Evolutionary conservation across 2,113 vertebrate species (phyloP).

Genomic region (Perccottus glenii): DNA sequence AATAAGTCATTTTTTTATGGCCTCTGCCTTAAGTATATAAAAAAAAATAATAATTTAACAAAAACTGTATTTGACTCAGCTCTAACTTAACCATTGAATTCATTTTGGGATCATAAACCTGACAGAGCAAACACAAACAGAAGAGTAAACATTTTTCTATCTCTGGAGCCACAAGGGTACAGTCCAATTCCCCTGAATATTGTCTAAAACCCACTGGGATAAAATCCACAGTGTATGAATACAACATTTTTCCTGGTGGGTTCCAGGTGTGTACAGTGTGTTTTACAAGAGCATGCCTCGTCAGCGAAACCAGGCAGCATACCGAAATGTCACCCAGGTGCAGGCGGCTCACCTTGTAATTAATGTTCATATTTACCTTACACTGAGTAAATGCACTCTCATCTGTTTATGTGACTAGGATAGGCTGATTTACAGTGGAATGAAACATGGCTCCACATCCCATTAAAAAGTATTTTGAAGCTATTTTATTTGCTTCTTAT

Average conservation of each 20-base stretch:
- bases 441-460: neutral
- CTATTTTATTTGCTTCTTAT: too few relatives aligned
- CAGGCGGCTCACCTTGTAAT: conserved; percentile 19
- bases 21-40: too few relatives aligned
- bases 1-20: too few relatives aligned
- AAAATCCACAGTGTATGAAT: neutral
- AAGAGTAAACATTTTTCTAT: neutral
- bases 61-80: too few relatives aligned
- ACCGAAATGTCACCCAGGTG: conserved; percentile 16
- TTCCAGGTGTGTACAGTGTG: conserved; percentile 20
- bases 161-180: neutral
- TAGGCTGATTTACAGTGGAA: neutral
- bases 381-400: neutral
- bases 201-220: neutral
- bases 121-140: neutral
- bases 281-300: conserved; percentile 18
- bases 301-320: conserved; percentile 29
- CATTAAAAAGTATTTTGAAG: too few relatives aligned
- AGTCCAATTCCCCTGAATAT: neutral
- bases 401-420: neutral
- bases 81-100: too few relatives aligned
- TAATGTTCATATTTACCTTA: conserved; percentile 13
- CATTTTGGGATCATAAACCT: too few relatives aligned
- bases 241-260: neutral
- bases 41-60: too few relatives aligned